Evolutionary conservation across 2,888 invertebrate species (phyloP).

Genomic region (Branchipolynoe longqiensis): DNA sequence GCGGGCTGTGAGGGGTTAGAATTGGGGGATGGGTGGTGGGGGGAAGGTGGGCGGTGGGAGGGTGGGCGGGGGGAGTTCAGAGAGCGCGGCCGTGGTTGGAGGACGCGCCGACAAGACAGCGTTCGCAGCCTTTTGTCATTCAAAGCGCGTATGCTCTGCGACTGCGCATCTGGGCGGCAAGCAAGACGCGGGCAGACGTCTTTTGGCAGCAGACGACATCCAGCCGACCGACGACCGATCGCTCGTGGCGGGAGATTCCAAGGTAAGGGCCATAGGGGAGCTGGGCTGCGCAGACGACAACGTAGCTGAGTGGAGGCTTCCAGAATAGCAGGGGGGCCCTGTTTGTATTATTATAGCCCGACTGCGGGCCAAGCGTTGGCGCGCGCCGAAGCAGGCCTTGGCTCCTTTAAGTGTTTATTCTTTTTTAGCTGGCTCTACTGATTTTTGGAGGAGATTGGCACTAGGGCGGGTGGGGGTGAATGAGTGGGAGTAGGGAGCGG

Average conservation of each 20-base stretch:
- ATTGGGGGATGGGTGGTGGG: background rate
- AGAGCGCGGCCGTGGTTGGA: slow-evolving; percentile 41
- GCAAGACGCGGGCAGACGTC: background rate
- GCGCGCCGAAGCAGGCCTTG: slow-evolving; percentile 6
- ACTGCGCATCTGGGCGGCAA: slow-evolving; percentile 41
- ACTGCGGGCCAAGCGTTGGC: slow-evolving; percentile 27
- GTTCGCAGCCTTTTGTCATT: slow-evolving; percentile 45
- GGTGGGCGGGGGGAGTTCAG: slow-evolving; percentile 3
- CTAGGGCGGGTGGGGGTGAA: too few species aligned
- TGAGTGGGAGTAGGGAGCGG: too few species aligned
- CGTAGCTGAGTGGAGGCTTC: background rate
- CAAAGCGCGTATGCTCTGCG: slow-evolving; percentile 40
- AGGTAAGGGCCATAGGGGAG: slow-evolving; percentile 48
- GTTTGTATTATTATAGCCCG: too few species aligned
- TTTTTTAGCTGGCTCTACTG: slow-evolving; percentile 31
- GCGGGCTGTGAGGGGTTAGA: background rate
- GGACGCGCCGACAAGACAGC: slow-evolving; percentile 40
- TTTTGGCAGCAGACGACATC: slow-evolving; percentile 44
- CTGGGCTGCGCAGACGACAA: background rate
- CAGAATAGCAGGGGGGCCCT: too few species aligned
- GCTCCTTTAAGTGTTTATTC: slow-evolving; percentile 23
- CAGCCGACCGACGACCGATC: slow-evolving; percentile 6
- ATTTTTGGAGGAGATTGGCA: slow-evolving; percentile 34
- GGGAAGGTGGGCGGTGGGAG: background rate
- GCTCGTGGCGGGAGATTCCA: slow-evolving; percentile 7